phyloP scores from a whole-genome alignment of 2,113 vertebrate species.

The Egretta garzetta region DNA sequence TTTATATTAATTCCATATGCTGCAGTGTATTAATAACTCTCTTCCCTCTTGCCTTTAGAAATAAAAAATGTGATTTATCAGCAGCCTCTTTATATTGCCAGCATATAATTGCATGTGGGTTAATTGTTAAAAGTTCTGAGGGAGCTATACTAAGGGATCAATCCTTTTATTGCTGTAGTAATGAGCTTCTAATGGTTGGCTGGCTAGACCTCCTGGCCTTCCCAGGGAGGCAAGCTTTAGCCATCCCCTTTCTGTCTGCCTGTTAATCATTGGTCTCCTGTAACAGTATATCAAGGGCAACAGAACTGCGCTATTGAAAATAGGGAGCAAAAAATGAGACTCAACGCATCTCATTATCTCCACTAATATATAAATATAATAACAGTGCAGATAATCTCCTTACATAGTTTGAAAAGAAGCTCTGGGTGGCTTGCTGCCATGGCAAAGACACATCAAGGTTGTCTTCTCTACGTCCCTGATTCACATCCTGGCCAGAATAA shows the following conservation, averaged over 20 bases:
- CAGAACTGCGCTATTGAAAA: not conserved
- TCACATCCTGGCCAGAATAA: not conserved
- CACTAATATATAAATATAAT: not conserved
- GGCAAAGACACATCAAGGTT: not conserved
- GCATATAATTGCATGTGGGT: slow-evolving; percentile 58
- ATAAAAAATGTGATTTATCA: slow-evolving; percentile 68
- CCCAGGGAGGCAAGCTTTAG: not conserved
- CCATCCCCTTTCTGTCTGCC: not conserved
- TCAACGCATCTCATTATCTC: not conserved
- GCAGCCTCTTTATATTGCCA: slow-evolving; percentile 44
- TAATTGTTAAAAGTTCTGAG: slow-evolving; percentile 69
- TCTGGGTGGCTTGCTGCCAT: not conserved
- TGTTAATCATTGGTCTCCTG: slow-evolving; percentile 38
- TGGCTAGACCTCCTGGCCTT: slow-evolving; percentile 29
- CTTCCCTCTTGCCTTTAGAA: slow-evolving; percentile 41
- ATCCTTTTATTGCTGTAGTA: slow-evolving; percentile 65
- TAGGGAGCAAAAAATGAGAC: not conserved
- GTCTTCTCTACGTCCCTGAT: not conserved
- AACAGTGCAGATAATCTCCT: not conserved
- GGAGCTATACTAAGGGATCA: slow-evolving; percentile 57
- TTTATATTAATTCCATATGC: slow-evolving; percentile 58
- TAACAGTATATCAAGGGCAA: slow-evolving; percentile 23
- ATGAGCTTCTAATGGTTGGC: slow-evolving; percentile 70
- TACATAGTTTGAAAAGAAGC: not conserved
- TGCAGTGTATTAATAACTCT: slow-evolving; percentile 45